phyloP scores from a whole-genome alignment of 2,888 invertebrate species.

The Dorcus parallelipipedus region DNA sequence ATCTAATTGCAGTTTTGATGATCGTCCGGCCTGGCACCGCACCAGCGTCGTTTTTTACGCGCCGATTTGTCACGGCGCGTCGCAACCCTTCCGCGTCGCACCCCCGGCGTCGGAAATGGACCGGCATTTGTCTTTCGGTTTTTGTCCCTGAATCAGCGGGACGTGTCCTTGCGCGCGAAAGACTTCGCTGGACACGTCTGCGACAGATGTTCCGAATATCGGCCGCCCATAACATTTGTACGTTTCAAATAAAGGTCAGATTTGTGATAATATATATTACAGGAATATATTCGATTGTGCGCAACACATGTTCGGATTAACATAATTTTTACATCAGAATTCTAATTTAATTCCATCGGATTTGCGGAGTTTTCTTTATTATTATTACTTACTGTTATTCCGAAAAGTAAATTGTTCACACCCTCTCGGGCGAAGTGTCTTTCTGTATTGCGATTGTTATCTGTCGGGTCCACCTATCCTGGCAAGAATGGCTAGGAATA shows the following conservation, averaged over 20 bases:
- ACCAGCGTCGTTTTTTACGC: conserved; percentile 24
- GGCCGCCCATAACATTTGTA: conserved; percentile 37
- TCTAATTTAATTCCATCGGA: too few species aligned
- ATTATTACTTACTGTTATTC: too few species aligned
- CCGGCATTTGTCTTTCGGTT: not conserved
- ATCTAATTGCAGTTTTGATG: conserved; percentile 32
- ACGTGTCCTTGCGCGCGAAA: not conserved
- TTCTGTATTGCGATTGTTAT: conserved; percentile 10
- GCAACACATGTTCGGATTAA: not conserved
- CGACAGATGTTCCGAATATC: not conserved
- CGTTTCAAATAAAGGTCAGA: conserved; percentile 46
- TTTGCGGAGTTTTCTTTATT: too few species aligned
- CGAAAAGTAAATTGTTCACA: too few species aligned
- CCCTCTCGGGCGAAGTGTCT: too few species aligned
- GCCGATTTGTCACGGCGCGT: conserved; percentile 23
- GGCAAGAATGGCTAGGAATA: conserved; percentile 15
- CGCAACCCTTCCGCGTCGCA: conserved; percentile 5
- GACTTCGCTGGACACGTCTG: not conserved
- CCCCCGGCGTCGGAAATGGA: not conserved
- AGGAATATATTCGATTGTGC: conserved; percentile 19
- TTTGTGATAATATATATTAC: conserved; percentile 37
- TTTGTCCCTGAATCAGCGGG: not conserved
- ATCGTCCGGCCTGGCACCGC: conserved; percentile 27
- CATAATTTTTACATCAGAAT: not conserved
- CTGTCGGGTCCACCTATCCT: conserved; percentile 13